A percentile compares a stretch with the other conserved stretches of the same genome.
Conservation (phyloP, 53 echinoderm and acorn worm genomes). For the Pentamera pediparva region DNA sequence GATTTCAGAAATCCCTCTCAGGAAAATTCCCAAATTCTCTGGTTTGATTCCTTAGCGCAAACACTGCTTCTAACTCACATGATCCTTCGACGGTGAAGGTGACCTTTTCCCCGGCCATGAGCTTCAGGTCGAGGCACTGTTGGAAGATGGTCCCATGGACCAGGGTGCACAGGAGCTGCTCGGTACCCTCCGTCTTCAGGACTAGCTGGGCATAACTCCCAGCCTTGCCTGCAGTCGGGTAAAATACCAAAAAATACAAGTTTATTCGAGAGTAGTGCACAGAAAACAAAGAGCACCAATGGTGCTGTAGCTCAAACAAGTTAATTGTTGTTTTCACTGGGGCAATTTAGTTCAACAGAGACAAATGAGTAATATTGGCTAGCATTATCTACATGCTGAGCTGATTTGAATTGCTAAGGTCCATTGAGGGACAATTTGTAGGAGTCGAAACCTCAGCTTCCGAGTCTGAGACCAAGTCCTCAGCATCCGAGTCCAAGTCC, state of each 20-base stretch:
- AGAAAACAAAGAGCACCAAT: no score
- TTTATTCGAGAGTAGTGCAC: no score
- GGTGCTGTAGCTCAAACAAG: no score
- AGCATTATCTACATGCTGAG: no score
- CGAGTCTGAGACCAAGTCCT: no score
- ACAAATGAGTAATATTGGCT: no score
- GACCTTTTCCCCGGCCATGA: slow-evolving; percentile 14
- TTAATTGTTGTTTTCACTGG: no score
- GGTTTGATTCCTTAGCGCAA: background rate
- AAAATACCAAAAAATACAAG: background rate
- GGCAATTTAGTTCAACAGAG: no score
- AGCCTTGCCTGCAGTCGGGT: background rate
- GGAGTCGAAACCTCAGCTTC: no score
- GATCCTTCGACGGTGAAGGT: slow-evolving; percentile 18
- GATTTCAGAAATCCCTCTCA: background rate
- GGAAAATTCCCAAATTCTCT: background rate
- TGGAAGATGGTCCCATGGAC: slow-evolving; percentile 29
- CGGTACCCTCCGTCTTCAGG: background rate
- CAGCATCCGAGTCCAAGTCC: no score
- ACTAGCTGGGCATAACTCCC: slow-evolving; percentile 16
- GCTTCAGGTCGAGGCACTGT: slow-evolving; percentile 18
- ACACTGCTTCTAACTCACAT: background rate
- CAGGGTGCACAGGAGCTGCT: slow-evolving; percentile 1
- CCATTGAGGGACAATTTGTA: no score
- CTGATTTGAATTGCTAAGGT: no score